Evolutionary conservation across 2,113 vertebrate genomes (phyloP).

Genomic region (Cariama cristata): DNA sequence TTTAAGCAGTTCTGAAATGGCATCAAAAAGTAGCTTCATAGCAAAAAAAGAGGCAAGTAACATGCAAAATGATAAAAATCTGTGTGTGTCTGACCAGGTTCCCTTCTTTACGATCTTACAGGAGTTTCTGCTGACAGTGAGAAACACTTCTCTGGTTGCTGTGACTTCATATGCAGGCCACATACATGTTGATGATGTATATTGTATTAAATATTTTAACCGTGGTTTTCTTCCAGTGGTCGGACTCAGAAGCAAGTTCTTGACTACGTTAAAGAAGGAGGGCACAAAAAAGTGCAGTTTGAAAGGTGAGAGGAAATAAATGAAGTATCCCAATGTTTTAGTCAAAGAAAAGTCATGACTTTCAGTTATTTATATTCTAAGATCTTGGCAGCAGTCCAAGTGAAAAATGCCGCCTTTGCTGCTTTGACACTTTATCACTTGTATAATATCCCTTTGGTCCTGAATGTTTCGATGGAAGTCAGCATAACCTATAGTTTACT

Average conservation of each 20-base stretch:
- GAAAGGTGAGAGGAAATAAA: constrained; percentile 86
- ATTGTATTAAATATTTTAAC: not conserved
- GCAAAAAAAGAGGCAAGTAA: not conserved
- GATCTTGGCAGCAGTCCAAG: not conserved
- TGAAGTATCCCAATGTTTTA: not conserved
- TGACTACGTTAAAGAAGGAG: constrained; percentile 94
- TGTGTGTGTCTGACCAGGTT: not conserved
- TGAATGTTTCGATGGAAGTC: not conserved
- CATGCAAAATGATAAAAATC: not conserved
- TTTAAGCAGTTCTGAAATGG: not conserved
- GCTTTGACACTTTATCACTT: not conserved
- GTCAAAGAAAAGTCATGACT: not conserved
- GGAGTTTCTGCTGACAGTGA: not conserved
- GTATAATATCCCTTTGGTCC: not conserved
- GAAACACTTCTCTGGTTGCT: not conserved
- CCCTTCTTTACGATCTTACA: not conserved
- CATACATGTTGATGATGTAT: not conserved
- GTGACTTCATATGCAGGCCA: not conserved
- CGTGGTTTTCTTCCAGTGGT: constrained; percentile 80
- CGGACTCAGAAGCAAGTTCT: constrained; percentile 99
- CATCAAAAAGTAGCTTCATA: not conserved
- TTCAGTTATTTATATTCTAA: not conserved
- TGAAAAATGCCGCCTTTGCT: not conserved
- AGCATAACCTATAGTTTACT: not conserved
- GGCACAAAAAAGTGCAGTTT: constrained; percentile 96